These are phyloP conservation scores for Myotis vivesi DNA, from an alignment of 2,797 vertebrate species.

Conservation along the genomic window DNA sequence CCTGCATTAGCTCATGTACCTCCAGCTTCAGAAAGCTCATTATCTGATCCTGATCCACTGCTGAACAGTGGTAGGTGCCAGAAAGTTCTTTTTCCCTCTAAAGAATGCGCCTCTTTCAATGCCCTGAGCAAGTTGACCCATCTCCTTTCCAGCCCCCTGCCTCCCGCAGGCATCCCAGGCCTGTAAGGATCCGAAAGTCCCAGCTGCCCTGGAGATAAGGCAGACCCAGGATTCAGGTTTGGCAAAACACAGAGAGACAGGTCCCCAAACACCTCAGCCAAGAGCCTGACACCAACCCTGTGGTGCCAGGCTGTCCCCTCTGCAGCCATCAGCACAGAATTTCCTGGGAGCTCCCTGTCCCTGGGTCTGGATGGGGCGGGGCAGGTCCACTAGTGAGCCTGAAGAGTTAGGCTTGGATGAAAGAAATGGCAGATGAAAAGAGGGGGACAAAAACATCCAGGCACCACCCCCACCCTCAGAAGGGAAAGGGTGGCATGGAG, in stretches of 20 bases:
- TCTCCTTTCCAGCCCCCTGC: neutral
- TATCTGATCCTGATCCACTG: neutral
- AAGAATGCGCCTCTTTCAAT: neutral
- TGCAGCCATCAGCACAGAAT: neutral
- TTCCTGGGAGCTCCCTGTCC: neutral
- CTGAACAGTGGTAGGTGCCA: neutral
- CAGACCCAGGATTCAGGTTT: constrained; percentile 11
- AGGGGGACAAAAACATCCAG: constrained; percentile 48
- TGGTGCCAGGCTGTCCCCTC: neutral
- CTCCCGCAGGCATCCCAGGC: neutral
- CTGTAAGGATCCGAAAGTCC: neutral
- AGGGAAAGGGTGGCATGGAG: constrained; percentile 53
- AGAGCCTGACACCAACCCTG: neutral
- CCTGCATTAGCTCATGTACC: neutral
- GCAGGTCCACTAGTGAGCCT: neutral
- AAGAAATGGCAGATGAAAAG: constrained; percentile 20
- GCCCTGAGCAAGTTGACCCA: neutral
- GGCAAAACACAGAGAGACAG: constrained; percentile 30
- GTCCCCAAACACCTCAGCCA: neutral
- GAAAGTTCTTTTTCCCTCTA: neutral
- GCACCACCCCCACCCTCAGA: neutral
- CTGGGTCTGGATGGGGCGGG: neutral
- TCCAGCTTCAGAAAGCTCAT: neutral
- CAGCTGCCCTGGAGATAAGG: neutral
- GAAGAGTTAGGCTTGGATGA: neutral